These are phyloP conservation scores for Penaeus vannamei DNA, from an alignment of 1,140 invertebrate species.

Conservation along the genomic window DNA sequence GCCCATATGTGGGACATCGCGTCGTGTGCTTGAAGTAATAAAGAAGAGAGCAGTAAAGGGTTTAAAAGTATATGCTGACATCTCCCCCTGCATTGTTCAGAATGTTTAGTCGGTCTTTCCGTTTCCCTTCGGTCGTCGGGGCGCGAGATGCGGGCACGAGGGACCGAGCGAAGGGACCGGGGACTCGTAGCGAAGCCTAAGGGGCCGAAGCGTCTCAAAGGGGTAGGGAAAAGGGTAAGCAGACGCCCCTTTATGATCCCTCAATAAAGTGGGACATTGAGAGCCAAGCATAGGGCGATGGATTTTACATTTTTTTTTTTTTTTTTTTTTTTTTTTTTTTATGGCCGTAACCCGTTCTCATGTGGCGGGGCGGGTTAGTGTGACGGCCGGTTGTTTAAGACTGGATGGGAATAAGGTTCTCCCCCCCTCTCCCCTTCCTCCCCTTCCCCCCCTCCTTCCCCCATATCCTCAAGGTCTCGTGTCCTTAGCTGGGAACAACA, in stretches of 20 bases:
- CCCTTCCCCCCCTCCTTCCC: too few species aligned
- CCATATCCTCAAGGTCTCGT: too few species aligned
- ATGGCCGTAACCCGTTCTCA: background rate
- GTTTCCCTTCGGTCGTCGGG: background rate
- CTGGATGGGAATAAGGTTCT: too few species aligned
- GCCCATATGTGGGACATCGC: background rate
- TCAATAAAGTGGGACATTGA: constrained; percentile 56
- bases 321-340: too few species aligned
- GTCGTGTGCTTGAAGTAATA: constrained; percentile 35
- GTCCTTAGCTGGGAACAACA: too few species aligned
- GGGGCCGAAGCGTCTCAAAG: constrained; percentile 27
- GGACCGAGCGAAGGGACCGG: background rate
- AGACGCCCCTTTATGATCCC: constrained; percentile 57
- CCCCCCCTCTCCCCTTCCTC: too few species aligned
- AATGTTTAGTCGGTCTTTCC: background rate
- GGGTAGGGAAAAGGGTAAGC: constrained; percentile 63
- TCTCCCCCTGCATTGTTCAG: constrained; percentile 20
- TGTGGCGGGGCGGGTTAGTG: background rate
- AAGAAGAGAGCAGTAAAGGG: constrained; percentile 60
- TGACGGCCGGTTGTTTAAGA: constrained; percentile 17
- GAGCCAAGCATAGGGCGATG: constrained; percentile 40
- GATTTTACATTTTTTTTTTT: background rate
- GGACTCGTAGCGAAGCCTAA: constrained; percentile 2
- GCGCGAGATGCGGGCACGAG: too few species aligned
- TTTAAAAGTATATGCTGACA: constrained; percentile 56